Conservation (phyloP, 2,888 invertebrate species). For the Brachypalpus laphriformis region DNA sequence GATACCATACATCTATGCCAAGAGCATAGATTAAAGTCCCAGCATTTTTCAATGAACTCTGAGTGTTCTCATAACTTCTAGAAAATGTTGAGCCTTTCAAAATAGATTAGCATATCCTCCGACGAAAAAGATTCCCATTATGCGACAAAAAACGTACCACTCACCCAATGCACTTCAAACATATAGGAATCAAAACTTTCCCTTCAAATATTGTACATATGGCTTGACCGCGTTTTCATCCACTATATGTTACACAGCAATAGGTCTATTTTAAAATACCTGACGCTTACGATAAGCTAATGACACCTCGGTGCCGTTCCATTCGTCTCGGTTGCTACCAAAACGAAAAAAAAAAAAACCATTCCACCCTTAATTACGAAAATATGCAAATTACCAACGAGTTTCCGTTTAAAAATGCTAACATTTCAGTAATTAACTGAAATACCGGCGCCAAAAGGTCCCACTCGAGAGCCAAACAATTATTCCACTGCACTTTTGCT, state of each 20-base stretch:
- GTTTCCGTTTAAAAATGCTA: slow-evolving; percentile 64
- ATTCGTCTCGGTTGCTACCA: slow-evolving; percentile 1
- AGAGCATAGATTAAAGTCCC: neutral
- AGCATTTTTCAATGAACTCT: neutral
- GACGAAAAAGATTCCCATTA: too few species aligned
- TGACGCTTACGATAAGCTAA: slow-evolving; percentile 63
- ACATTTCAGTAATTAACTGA: slow-evolving; percentile 66
- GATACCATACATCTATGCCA: too few species aligned
- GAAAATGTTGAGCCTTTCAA: neutral
- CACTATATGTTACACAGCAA: neutral
- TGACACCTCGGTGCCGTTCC: slow-evolving; percentile 43
- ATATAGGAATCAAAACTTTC: neutral
- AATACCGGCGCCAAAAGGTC: slow-evolving; percentile 65
- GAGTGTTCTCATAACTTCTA: neutral
- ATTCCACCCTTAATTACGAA: slow-evolving; percentile 64
- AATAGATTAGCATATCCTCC: too few species aligned
- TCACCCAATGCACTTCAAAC: too few species aligned
- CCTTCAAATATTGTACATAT: neutral
- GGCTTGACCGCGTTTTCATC: slow-evolving; percentile 14
- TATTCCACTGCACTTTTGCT: slow-evolving; percentile 35
- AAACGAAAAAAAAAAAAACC: slow-evolving; percentile 8
- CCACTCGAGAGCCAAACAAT: slow-evolving; percentile 62
- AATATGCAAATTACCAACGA: slow-evolving; percentile 66
- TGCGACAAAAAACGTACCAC: too few species aligned
- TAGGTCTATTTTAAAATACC: slow-evolving; percentile 1